Percentiles rank a stretch among this genome's conserved stretches.
These are phyloP conservation scores for Andrena chrysosceles DNA, from an alignment of 2,888 invertebrate genomes.

Conservation along the genomic window DNA sequence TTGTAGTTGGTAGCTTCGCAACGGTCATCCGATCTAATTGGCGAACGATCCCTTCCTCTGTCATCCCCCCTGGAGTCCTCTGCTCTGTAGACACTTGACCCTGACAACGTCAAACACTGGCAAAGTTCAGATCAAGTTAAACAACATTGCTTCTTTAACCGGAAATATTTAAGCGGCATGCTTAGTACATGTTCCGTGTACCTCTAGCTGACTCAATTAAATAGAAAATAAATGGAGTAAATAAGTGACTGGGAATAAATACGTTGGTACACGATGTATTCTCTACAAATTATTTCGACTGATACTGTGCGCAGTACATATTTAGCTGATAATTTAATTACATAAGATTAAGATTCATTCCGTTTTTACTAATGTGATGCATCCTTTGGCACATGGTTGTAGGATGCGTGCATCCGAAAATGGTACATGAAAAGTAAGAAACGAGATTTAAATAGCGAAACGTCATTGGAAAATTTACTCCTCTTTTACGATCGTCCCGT, in stretches of 20 bases:
- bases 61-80: conserved; percentile 81
- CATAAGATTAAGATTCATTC: conserved; percentile 53
- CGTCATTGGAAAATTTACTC: neutral
- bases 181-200: conserved; percentile 64
- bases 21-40: conserved; percentile 78
- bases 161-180: conserved; percentile 81
- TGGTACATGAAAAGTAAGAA: conserved; percentile 45
- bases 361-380: conserved; percentile 47
- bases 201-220: conserved; percentile 40
- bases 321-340: conserved; percentile 54
- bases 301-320: conserved; percentile 17
- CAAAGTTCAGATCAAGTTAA: conserved; percentile 87
- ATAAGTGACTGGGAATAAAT: conserved; percentile 21
- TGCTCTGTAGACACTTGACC: conserved; percentile 86
- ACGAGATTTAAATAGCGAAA: conserved; percentile 21
- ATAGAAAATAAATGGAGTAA: conserved; percentile 16
- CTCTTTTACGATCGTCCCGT: neutral
- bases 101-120: conserved; percentile 92
- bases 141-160: conserved; percentile 82
- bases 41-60: conserved; percentile 81
- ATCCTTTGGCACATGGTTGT: conserved; percentile 58
- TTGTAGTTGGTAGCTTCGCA: conserved; percentile 73
- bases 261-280: neutral
- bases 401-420: conserved; percentile 36
- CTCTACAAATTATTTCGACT: conserved; percentile 9